Conservation (phyloP, 2,888 invertebrate genomes). For the Cyclophora albipunctata region DNA sequence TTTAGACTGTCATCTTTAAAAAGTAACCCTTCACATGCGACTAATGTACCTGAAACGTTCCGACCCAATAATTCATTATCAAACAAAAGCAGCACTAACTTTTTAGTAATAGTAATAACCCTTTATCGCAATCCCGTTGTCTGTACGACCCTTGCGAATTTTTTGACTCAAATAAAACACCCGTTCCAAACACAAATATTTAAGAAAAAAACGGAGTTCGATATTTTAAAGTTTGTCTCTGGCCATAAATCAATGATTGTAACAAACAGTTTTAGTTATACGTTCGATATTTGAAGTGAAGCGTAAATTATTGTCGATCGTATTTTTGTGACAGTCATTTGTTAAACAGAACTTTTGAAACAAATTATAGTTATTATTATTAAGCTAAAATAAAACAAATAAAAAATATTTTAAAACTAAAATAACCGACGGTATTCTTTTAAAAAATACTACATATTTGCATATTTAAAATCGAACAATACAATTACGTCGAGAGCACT, state of each 20-base stretch:
- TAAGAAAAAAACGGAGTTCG: slow-evolving; percentile 45
- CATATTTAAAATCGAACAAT: not conserved
- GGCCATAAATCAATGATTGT: slow-evolving; percentile 67
- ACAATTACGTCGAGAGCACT: slow-evolving; percentile 25
- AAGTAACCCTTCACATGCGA: slow-evolving; percentile 67
- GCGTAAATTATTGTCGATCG: slow-evolving; percentile 44
- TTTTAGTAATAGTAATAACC: slow-evolving; percentile 71
- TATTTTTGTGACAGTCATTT: slow-evolving; percentile 4
- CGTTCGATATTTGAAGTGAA: slow-evolving; percentile 59
- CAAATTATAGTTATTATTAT: too few relatives aligned
- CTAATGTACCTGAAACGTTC: slow-evolving; percentile 73
- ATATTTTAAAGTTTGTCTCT: slow-evolving; percentile 63
- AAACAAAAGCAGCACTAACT: slow-evolving; percentile 67
- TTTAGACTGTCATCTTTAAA: slow-evolving; percentile 55
- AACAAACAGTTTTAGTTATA: slow-evolving; percentile 55
- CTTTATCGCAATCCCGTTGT: slow-evolving; percentile 56
- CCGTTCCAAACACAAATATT: slow-evolving; percentile 71
- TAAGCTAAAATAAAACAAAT: too few relatives aligned
- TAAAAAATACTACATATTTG: not conserved
- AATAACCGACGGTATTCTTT: too few relatives aligned
- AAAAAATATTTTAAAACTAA: too few relatives aligned
- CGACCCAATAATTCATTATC: slow-evolving; percentile 74
- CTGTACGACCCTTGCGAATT: slow-evolving; percentile 66
- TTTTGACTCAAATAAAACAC: slow-evolving; percentile 73
- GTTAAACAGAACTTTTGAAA: too few relatives aligned